Percentiles rank a stretch among this genome's conserved stretches.
Conservation (phyloP, 2,888 invertebrate species). For the Dione vanillae region DNA sequence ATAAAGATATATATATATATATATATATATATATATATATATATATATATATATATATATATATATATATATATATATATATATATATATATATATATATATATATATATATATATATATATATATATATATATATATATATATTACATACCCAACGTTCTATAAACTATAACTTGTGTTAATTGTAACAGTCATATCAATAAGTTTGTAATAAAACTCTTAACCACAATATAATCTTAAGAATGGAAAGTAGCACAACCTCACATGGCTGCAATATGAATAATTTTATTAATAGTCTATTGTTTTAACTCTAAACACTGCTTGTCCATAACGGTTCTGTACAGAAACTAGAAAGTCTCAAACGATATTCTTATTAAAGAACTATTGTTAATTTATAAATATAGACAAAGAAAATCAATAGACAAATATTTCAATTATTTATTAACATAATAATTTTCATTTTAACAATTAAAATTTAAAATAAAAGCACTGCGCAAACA, state of each 20-base stretch:
- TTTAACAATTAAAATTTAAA: background rate
- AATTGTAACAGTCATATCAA: background rate
- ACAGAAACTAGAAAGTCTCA: constrained; percentile 26
- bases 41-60: no score
- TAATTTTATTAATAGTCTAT: constrained; percentile 47
- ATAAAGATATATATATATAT: background rate
- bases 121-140: no score
- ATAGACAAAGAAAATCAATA: background rate
- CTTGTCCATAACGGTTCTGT: constrained; percentile 31
- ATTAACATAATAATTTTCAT: background rate
- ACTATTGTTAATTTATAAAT: background rate
- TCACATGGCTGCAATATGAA: constrained; percentile 39
- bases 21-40: no score
- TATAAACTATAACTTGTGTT: background rate
- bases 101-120: no score
- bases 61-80: no score
- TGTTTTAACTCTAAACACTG: constrained; percentile 45
- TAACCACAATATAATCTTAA: constrained; percentile 16
- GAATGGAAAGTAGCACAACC: constrained; percentile 34
- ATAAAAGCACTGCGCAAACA: background rate
- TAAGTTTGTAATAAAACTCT: constrained; percentile 7
- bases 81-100: no score
- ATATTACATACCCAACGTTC: background rate
- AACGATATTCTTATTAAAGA: constrained; percentile 15
- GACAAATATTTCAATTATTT: background rate